A percentile compares a stretch with the other conserved stretches of the same genome.
Conservation (phyloP, 1,140 invertebrate species). For the Polypedilum pembai region DNA sequence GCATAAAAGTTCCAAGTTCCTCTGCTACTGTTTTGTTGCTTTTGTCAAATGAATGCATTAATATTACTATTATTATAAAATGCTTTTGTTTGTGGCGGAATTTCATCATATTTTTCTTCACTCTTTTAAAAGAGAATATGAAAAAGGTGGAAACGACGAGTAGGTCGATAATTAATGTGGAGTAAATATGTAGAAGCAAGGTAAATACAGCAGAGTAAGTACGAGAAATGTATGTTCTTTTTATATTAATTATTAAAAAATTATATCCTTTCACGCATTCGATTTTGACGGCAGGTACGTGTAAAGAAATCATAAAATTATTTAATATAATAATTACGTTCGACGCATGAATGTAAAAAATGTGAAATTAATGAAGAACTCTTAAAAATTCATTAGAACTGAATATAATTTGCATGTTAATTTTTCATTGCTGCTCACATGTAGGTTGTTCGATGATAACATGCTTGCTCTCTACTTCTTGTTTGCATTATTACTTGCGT, state of each 20-base stretch:
- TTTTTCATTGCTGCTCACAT: neutral
- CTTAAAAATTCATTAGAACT: constrained; percentile 8
- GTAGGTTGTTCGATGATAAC: neutral
- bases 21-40: too few relatives aligned
- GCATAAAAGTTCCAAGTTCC: neutral
- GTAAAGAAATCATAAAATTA: constrained; percentile 14
- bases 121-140: too few relatives aligned
- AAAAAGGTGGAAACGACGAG: too few relatives aligned
- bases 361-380: constrained; percentile 18
- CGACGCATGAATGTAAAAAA: constrained; percentile 11
- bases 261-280: neutral
- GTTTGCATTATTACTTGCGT: neutral
- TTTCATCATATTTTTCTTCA: too few relatives aligned
- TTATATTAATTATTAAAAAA: neutral
- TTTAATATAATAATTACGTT: constrained; percentile 11
- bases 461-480: neutral
- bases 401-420: constrained; percentile 6
- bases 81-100: too few relatives aligned
- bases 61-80: too few relatives aligned
- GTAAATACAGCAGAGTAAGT: too few relatives aligned
- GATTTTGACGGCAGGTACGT: neutral
- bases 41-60: neutral
- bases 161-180: too few relatives aligned
- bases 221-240: too few relatives aligned
- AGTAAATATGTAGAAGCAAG: too few relatives aligned